Evolutionary conservation across 1,140 invertebrate genomes (phyloP).

Genomic region (Leptopilina boulardi): DNA sequence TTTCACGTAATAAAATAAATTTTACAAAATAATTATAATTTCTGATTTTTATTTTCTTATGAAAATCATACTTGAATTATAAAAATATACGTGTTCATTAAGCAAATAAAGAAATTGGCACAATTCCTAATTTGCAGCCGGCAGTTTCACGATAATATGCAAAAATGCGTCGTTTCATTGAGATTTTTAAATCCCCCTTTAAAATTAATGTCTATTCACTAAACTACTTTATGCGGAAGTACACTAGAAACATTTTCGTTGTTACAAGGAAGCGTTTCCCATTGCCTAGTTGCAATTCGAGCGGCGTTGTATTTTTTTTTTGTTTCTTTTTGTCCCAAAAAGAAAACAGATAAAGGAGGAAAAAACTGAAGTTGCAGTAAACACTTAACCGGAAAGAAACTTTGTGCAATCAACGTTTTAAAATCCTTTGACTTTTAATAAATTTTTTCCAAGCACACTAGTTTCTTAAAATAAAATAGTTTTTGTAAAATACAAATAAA

Average conservation of each 20-base stretch:
- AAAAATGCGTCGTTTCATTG: background rate
- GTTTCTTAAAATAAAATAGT: too few relatives aligned
- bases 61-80: background rate
- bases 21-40: too few relatives aligned
- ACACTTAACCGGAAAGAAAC: background rate
- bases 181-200: slow-evolving; percentile 3
- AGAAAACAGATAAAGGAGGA: background rate
- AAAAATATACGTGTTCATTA: background rate
- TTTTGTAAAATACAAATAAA: too few relatives aligned
- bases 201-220: slow-evolving; percentile 5
- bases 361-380: background rate
- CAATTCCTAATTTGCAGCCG: background rate
- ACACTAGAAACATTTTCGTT: background rate
- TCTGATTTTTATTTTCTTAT: too few relatives aligned
- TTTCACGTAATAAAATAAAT: too few relatives aligned
- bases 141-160: background rate
- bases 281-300: background rate
- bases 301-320: background rate
- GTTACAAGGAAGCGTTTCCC: background rate
- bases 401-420: too few relatives aligned
- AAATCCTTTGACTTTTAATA: too few relatives aligned
- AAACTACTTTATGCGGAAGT: slow-evolving; percentile 1
- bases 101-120: background rate
- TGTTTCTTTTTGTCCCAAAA: background rate
- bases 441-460: too few relatives aligned